Base-by-base conservation (phyloP, 2,113 vertebrate genomes). In the Malurus cyaneus region DNA sequence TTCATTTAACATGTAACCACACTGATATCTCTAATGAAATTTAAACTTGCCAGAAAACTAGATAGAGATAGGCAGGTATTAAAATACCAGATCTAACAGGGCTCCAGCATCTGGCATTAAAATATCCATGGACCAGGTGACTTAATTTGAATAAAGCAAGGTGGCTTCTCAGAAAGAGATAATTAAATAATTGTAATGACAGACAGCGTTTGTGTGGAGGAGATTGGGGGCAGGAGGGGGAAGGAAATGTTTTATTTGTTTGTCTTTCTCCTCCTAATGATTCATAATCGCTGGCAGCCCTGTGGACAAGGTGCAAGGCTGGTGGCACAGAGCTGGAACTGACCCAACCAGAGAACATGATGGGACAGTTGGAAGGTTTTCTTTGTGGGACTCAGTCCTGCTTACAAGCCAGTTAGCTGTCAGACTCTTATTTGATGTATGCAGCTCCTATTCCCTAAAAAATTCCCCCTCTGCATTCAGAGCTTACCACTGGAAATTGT, bases 1-100 rank as follows among this genome's bases (percentile, higher is more conserved):
- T 81, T 97, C 93, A 90, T 96, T 96, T 96, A 96, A 70, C 70
- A 76, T 89, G 90, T 83, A 83, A 83, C 41, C 92, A 67, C 86
- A 95, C 41, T 56, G 85, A 71, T 96, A 93, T 89, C 91, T 93
- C 81, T 88, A 96, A 94, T 87, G 89, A 93, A 93, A 90, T 90
- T 91, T 92, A 93, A 96, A 95, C 66, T 94, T 96, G 71, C 81
- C 72, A 92, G 81, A 36, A 91, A 82, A 39, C 52, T 86, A 92
- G 67, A 53, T 92, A 78, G 77, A 91, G 81, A 82, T 81, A 93
- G 80, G 54, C 78, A 96, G n/a, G 46, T 71, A 70, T 50, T 84
- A 62, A 92, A 94, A 94, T n/a, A 92, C 9, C 23, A 96, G 83
- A 89, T 36, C 24, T 67, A 52, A 54, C 41, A 70, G 53, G 15